A percentile compares a stretch with the other conserved stretches of the same genome.
Evolutionary conservation across 2,113 vertebrate genomes (phyloP).

Genomic region (Paracanthobrama guichenoti): DNA sequence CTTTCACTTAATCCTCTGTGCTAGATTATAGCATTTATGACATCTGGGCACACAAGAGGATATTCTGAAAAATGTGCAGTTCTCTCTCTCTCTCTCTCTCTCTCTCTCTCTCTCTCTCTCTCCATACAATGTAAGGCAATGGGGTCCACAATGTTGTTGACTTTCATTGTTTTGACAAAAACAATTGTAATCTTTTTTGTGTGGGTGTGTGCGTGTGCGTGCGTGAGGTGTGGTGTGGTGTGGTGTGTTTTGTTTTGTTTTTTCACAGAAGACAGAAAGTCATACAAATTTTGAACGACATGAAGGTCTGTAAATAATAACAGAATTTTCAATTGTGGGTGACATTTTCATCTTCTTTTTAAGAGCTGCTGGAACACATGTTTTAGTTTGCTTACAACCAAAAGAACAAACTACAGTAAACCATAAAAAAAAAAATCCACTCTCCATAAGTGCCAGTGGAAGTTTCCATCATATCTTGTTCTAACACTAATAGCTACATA

Average conservation of each 20-base stretch:
- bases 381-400: background rate
- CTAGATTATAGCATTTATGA: background rate
- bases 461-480: conserved; percentile 29
- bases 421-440: background rate
- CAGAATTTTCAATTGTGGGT: background rate
- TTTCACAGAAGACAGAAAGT: background rate
- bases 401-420: background rate
- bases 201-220: background rate
- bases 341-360: background rate
- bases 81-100: too few relatives aligned
- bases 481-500: conserved; percentile 6
- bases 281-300: background rate
- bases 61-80: too few relatives aligned
- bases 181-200: background rate
- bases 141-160: background rate
- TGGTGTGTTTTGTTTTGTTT: too few relatives aligned
- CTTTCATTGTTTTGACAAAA: background rate
- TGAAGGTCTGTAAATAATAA: background rate
- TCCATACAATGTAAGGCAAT: background rate
- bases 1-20: conserved; percentile 3
- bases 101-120: too few relatives aligned
- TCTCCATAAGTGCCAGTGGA: background rate
- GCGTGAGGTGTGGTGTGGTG: too few relatives aligned
- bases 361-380: background rate
- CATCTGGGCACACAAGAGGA: too few relatives aligned